These are phyloP conservation scores for Halcyon smyrnensis DNA, from an alignment of 2,797 vertebrate species.

Conservation along the genomic window DNA sequence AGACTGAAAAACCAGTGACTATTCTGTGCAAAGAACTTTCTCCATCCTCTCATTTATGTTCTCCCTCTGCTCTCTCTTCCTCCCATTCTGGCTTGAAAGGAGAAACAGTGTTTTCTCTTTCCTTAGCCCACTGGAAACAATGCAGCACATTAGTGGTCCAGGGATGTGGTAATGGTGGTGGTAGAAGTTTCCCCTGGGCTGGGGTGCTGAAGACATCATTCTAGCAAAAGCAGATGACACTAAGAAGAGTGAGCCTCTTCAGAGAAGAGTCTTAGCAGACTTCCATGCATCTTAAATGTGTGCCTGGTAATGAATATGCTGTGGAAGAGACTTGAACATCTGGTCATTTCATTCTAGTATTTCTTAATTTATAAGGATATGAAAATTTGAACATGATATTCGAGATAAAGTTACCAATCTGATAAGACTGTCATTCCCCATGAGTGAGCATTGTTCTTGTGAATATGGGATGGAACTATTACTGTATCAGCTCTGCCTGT, in stretches of 20 bases:
- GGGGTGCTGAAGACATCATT: not conserved
- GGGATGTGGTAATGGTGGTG: not conserved
- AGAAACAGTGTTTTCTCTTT: not conserved
- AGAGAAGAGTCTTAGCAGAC: constrained; percentile 6
- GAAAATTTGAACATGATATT: constrained; percentile 76
- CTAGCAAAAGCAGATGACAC: not conserved
- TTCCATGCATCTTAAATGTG: constrained; percentile 53
- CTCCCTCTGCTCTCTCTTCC: not conserved
- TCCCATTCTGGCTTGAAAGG: not conserved
- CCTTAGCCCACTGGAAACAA: not conserved
- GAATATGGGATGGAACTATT: constrained; percentile 44
- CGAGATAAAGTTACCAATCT: constrained; percentile 66
- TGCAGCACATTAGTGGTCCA: not conserved
- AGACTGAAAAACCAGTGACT: not conserved
- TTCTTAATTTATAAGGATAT: constrained; percentile 80
- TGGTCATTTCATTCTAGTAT: constrained; percentile 75
- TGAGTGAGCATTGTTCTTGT: constrained; percentile 66
- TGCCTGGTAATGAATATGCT: constrained; percentile 51
- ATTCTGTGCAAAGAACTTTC: not conserved
- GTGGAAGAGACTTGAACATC: constrained; percentile 68
- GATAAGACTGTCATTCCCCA: constrained; percentile 62
- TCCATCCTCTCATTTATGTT: not conserved
- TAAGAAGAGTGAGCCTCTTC: constrained; percentile 1
- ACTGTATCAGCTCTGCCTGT: constrained; percentile 56
- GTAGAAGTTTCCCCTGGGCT: not conserved